Evolutionary conservation across 2,113 vertebrate species (phyloP).

Genomic region (Rafetus swinhoei): DNA sequence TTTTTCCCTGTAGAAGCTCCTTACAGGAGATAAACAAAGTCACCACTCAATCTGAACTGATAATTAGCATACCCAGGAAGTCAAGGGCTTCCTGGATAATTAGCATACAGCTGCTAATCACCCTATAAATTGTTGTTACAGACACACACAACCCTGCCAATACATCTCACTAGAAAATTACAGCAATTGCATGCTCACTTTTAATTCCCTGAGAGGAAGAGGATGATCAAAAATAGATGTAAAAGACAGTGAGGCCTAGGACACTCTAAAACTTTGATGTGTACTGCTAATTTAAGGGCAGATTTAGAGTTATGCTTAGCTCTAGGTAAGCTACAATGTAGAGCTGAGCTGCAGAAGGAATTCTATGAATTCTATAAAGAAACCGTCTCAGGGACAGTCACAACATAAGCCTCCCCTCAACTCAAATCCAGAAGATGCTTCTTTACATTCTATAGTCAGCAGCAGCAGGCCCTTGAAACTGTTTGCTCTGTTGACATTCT

Average conservation of each 20-base stretch:
- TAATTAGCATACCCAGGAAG: conserved; percentile 75
- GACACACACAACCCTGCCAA: conserved; percentile 60
- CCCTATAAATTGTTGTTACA: conserved; percentile 62
- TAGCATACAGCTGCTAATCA: conserved; percentile 82
- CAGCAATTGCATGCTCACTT: conserved; percentile 38
- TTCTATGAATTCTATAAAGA: neutral
- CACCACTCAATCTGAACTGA: conserved; percentile 61
- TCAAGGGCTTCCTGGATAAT: conserved; percentile 62
- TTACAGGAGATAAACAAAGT: conserved; percentile 59
- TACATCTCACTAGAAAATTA: conserved; percentile 39
- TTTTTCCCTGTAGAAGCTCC: conserved; percentile 22
- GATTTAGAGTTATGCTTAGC: neutral
- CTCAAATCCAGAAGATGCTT: accelerated
- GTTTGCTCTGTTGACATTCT: neutral
- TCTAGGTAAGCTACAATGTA: neutral
- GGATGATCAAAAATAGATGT: conserved; percentile 18
- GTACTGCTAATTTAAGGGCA: neutral
- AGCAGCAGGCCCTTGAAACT: neutral
- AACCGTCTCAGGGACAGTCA: neutral
- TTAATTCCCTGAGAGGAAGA: conserved; percentile 11
- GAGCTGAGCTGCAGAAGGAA: neutral
- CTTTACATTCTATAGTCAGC: neutral
- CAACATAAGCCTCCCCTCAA: neutral
- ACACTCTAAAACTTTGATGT: neutral
- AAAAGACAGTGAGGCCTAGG: neutral